phyloP scores from a whole-genome alignment of 1,140 invertebrate genomes.

The Ditylenchus dipsaci region DNA sequence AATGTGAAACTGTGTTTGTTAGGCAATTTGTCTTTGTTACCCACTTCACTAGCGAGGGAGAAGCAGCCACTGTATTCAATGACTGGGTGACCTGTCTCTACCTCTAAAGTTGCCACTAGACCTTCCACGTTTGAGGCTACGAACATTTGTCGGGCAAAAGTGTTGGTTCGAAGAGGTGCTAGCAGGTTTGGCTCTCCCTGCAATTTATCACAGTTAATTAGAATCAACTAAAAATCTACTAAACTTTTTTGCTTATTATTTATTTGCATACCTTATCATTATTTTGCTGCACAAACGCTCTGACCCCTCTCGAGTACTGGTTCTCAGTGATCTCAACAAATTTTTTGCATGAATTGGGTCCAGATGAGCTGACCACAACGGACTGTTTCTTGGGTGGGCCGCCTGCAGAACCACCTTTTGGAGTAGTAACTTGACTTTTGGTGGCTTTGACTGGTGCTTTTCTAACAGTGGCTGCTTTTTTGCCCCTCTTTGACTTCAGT shows the following conservation, averaged over 20 bases:
- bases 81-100: slow-evolving; percentile 22
- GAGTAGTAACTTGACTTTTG: too few species aligned
- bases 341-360: neutral
- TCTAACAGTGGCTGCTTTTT: neutral
- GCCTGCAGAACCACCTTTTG: too few species aligned
- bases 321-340: slow-evolving; percentile 10
- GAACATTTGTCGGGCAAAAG: slow-evolving; percentile 29
- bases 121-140: slow-evolving; percentile 36
- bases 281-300: slow-evolving; percentile 2
- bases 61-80: slow-evolving; percentile 33
- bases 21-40: neutral
- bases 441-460: neutral
- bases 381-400: neutral
- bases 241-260: too few species aligned
- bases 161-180: neutral
- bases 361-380: neutral
- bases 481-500: slow-evolving; percentile 3
- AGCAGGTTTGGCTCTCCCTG: slow-evolving; percentile 6
- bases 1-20: slow-evolving; percentile 16
- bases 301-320: slow-evolving; percentile 14
- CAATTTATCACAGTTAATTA: neutral
- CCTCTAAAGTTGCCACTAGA: slow-evolving; percentile 17
- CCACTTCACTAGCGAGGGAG: slow-evolving; percentile 19
- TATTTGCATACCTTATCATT: neutral
- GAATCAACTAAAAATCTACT: neutral